A percentile compares a stretch with the other conserved stretches of the same genome.
These are phyloP conservation scores for Zaprionus africanus DNA, from an alignment of 1,140 invertebrate species.

Conservation along the genomic window DNA sequence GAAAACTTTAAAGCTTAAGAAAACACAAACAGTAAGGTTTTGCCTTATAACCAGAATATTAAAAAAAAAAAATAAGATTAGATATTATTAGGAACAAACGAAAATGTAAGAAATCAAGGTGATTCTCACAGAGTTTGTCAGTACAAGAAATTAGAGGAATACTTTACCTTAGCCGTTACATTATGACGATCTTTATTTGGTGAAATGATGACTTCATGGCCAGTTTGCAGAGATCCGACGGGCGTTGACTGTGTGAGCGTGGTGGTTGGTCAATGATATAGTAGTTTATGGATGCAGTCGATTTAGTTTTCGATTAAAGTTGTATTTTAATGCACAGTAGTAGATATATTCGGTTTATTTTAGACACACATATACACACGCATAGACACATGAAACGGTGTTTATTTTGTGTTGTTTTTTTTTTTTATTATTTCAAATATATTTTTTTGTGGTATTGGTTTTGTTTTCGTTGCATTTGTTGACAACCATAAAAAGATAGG, in stretches of 20 bases:
- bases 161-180: slow-evolving; percentile 91
- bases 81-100: slow-evolving; percentile 18
- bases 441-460: slow-evolving; percentile 14
- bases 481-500: slow-evolving; percentile 59
- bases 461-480: slow-evolving; percentile 31
- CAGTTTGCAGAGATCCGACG: slow-evolving; percentile 94
- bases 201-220: slow-evolving; percentile 94
- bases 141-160: slow-evolving; percentile 35
- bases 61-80: slow-evolving; percentile 14
- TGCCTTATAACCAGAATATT: slow-evolving; percentile 32
- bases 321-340: slow-evolving; percentile 52
- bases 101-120: slow-evolving; percentile 52
- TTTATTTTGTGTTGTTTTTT: slow-evolving; percentile 29
- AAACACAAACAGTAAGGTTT: slow-evolving; percentile 29
- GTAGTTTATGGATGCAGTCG: slow-evolving; percentile 58
- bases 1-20: slow-evolving; percentile 33
- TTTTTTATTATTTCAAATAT: slow-evolving; percentile 10
- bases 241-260: slow-evolving; percentile 90
- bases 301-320: slow-evolving; percentile 53
- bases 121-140: slow-evolving; percentile 35
- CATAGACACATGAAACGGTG: slow-evolving; percentile 65
- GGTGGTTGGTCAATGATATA: slow-evolving; percentile 55
- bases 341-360: slow-evolving; percentile 46
- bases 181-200: slow-evolving; percentile 94
- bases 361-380: slow-evolving; percentile 67